Evolutionary conservation across 2,888 invertebrate genomes (phyloP).

Genomic region (Thyatira batis): DNA sequence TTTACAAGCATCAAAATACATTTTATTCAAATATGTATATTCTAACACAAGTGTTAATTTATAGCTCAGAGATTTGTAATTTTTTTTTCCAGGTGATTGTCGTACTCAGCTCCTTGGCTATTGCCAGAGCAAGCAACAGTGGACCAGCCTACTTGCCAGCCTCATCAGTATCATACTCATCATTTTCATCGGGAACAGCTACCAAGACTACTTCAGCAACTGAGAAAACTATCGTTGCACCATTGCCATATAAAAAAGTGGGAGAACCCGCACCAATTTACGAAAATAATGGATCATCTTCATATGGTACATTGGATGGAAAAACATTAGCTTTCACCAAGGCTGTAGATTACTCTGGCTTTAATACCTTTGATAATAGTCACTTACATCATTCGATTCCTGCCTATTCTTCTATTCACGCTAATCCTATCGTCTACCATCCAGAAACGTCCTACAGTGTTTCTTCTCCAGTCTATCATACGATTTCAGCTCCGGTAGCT

Average conservation of each 20-base stretch:
- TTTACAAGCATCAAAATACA: no score
- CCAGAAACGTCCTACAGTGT: conserved; percentile 21
- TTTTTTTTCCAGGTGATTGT: conserved; percentile 41
- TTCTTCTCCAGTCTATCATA: conserved; percentile 21
- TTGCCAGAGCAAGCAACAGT: conserved; percentile 33
- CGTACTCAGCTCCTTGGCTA: conserved; percentile 30
- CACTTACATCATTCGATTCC: conserved; percentile 21
- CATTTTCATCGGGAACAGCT: conserved; percentile 18
- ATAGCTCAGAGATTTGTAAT: background rate
- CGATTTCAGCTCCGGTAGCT: conserved; percentile 20
- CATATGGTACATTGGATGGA: conserved; percentile 11
- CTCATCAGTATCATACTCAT: conserved; percentile 32
- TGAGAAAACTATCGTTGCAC: conserved; percentile 2
- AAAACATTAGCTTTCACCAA: background rate
- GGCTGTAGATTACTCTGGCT: conserved; percentile 16
- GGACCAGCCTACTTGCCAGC: conserved; percentile 30
- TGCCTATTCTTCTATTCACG: conserved; percentile 22
- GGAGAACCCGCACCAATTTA: conserved; percentile 31
- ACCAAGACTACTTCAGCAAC: conserved; percentile 8
- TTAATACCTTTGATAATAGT: conserved; percentile 27
- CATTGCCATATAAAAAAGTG: conserved; percentile 17
- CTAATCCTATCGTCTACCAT: conserved; percentile 24
- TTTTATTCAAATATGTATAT: no score
- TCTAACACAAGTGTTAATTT: no score
- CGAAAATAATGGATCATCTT: conserved; percentile 19